Base-by-base conservation (phyloP, 2,888 invertebrate genomes). In the Graphium colonna region DNA sequence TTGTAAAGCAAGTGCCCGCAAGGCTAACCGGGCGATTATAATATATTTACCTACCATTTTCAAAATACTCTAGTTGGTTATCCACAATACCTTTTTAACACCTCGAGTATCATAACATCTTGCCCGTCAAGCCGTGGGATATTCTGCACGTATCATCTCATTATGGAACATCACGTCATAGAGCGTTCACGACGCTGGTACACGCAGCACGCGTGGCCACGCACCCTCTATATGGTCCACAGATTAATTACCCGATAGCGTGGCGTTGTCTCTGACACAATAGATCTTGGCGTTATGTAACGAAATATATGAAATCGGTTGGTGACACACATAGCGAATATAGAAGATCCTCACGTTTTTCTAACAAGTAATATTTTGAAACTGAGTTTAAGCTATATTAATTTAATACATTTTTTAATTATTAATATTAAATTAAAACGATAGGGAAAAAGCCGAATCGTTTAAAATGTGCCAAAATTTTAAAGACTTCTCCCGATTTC, bases 161-260 rank as follows among this genome's bases (percentile, higher is more conserved):
- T 46, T 52, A 33, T 46, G 31, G 41, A 40, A 33, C 41, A 36
- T 15, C 41, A 16, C 42, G 42, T 33, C 42, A 17, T 16, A 1
- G 5, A 10, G 13, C 13, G 40, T 51, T 18, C 16, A 26, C 33
- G 44, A 41, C 40, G 42, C 16, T 55, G 36, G 48, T 43, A 26
- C 36, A 56, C 33, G 52, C 56, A 44, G 55, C 56, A 65, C 64
- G 65, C 62, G 57, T 58, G 56, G 47, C 53, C 57, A 47, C 38
- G 60, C 59, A 55, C 60, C 61, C 63, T 61, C 68, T 74, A 67
- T 71, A 68, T 71, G 69, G 67, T 68, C 62, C 64, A 59, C 59
- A 76, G 80, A 83, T 82, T 84, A 84, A 82, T 82, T 80, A 77
- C 65, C 56, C 67, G 77, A 83, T 81, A 79, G 71, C 69, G 70